Base-by-base conservation (phyloP, 64 coral and sea anemone genomes). In the Stichodactyla mertensii region DNA sequence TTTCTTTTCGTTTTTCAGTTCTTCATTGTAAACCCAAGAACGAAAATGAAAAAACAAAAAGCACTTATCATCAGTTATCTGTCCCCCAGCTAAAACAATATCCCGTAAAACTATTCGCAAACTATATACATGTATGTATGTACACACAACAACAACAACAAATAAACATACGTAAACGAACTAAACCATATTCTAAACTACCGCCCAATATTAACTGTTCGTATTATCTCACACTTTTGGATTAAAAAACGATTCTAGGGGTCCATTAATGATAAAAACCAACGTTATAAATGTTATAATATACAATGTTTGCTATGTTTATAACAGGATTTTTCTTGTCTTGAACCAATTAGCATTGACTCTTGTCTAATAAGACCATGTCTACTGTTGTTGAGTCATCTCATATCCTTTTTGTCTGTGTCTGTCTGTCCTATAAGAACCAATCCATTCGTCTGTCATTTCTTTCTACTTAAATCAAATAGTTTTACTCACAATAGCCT, bases 241-340 rank as follows among this genome's bases (percentile, higher is more conserved):
- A 74, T 74, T 45, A 74, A 74, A 66, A 71, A 74, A 27, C 69
- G n/a, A 74, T 74, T 13, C 11, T 74, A 74, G 4, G 4, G 22
- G 10, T 74, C 24, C 11, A 12, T 74, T 74, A 66, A 20, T 66
- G 18, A 31, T 74, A 27, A 74, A 74, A 74, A 74, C 69, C 10
- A 74, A 74, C 11, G 69, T 74, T 74, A 31, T n/a, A 74, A 74
- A 74, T 74, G 69, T 31, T 74, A 74, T 27, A 28, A 26, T 74
- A 74, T 31, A 74, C 69, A 74, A 74, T 31, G 69, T 74, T 13
- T 3, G 23, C 13, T 74, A 74, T 74, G 22, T 74, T 74, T 10
- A 70, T 23, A 23, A 20, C 6, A 74, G 24, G 1, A 19, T 9
- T 66, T 4, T 66, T n/a, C 62, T 74, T 26, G 23, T 74, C 10